phyloP scores from a whole-genome alignment of 2,888 invertebrate genomes.

The Drosophila nr. medialis region DNA sequence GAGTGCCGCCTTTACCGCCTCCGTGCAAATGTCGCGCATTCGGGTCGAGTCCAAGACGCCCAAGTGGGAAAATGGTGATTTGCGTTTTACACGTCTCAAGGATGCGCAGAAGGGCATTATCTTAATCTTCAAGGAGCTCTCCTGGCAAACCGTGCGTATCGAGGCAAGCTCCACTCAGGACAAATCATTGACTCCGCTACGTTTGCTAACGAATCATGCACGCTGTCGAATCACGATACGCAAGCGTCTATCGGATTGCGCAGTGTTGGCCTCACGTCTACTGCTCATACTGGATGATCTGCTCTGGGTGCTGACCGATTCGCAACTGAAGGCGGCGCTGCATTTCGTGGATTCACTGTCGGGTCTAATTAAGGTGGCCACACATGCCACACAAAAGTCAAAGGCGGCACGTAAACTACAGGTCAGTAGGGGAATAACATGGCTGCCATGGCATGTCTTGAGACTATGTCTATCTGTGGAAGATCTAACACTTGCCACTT shows the following conservation, averaged over 20 bases:
- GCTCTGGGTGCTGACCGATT: slow-evolving; percentile 98
- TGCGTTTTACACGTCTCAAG: slow-evolving; percentile 95
- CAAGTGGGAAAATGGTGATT: slow-evolving; percentile 93
- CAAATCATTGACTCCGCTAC: slow-evolving; percentile 92
- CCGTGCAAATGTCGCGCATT: slow-evolving; percentile 97
- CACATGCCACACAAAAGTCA: slow-evolving; percentile 90
- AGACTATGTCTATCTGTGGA: not conserved
- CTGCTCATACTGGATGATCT: slow-evolving; percentile 97
- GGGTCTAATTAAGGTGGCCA: slow-evolving; percentile 92
- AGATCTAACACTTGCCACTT: not conserved
- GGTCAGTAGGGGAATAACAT: slow-evolving; percentile 82
- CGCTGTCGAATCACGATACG: slow-evolving; percentile 97
- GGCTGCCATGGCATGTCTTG: not conserved
- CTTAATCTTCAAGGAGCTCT: slow-evolving; percentile 97
- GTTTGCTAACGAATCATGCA: slow-evolving; percentile 96
- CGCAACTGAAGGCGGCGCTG: slow-evolving; percentile 96
- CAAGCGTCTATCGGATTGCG: slow-evolving; percentile 96
- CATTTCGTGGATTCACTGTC: slow-evolving; percentile 94
- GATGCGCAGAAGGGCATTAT: slow-evolving; percentile 95
- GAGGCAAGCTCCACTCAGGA: slow-evolving; percentile 95
- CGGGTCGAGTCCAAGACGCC: slow-evolving; percentile 97
- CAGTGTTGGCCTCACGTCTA: slow-evolving; percentile 95
- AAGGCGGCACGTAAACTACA: slow-evolving; percentile 94
- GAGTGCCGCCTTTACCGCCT: slow-evolving; percentile 97
- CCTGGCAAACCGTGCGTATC: slow-evolving; percentile 98